A percentile compares a stretch with the other conserved stretches of the same genome.
Evolutionary conservation across 2,797 vertebrate species (phyloP).

Genomic region (Centropyge bicolor): DNA sequence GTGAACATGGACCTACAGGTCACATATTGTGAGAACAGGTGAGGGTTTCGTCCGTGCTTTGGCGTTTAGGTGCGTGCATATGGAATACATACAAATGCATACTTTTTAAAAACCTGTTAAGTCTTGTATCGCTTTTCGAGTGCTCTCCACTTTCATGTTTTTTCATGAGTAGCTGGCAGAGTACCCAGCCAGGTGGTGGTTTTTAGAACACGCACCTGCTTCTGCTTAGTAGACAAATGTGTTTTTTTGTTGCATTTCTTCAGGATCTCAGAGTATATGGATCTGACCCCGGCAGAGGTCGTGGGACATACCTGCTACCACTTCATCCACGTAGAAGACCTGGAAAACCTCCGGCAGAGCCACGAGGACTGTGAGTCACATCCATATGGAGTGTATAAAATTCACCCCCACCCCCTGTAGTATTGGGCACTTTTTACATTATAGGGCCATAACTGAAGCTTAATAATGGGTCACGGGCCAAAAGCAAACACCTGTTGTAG

Average conservation of each 20-base stretch:
- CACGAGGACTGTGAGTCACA: constrained; percentile 90
- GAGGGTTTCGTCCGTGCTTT: constrained; percentile 5
- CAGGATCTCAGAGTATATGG: constrained; percentile 94
- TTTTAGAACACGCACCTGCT: constrained; percentile 49
- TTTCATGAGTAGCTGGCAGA: constrained; percentile 51
- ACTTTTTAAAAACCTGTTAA: neutral
- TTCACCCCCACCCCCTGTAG: neutral
- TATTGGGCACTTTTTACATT: neutral
- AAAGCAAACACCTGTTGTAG: too few relatives aligned
- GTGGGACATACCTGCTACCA: constrained; percentile 93
- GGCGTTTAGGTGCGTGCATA: too few relatives aligned
- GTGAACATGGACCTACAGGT: constrained; percentile 94
- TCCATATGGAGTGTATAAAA: neutral
- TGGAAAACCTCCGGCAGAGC: constrained; percentile 90
- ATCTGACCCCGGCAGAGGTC: constrained; percentile 90
- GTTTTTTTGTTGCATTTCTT: constrained; percentile 19
- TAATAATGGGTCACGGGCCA: too few relatives aligned
- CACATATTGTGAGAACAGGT: constrained; percentile 96
- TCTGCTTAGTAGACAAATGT: constrained; percentile 44
- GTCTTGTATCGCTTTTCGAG: constrained; percentile 22
- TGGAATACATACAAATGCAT: constrained; percentile 2
- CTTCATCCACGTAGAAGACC: constrained; percentile 91
- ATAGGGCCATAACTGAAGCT: too few relatives aligned
- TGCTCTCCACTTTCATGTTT: constrained; percentile 35
- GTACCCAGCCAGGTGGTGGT: constrained; percentile 36